Conservation (phyloP, 2,797 vertebrate genomes). For the Halcyon smyrnensis region DNA sequence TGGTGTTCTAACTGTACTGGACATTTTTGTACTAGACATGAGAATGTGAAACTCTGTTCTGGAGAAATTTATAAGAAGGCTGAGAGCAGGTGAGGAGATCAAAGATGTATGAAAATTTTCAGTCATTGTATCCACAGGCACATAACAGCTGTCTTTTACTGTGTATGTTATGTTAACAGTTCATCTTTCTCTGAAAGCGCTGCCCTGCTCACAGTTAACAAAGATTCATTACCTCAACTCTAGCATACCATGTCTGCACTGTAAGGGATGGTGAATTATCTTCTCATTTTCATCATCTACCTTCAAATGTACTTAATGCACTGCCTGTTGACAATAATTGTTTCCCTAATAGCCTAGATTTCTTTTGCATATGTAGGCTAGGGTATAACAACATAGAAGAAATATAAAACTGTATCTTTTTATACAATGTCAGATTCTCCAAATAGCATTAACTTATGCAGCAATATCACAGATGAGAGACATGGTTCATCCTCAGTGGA, state of each 20-base stretch:
- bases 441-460: not conserved
- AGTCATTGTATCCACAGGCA: not conserved
- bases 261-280: not conserved
- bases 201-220: not conserved
- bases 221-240: constrained; percentile 10
- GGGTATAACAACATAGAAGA: not conserved
- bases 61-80: not conserved
- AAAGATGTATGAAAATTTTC: not conserved
- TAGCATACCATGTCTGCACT: not conserved
- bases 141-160: not conserved
- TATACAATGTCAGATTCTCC: not conserved
- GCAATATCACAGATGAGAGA: not conserved
- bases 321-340: not conserved
- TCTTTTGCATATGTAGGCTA: not conserved
- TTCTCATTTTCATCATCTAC: not conserved
- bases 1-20: not conserved
- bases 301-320: not conserved
- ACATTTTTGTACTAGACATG: not conserved
- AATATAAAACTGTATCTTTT: not conserved
- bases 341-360: not conserved
- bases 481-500: not conserved
- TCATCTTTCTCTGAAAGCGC: not conserved
- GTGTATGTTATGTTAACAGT: not conserved
- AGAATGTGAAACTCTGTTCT: not conserved
- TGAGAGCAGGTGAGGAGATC: not conserved